Percentiles rank a stretch among this genome's conserved stretches.
phyloP scores from a whole-genome alignment of 2,113 vertebrate species.

The Tichodroma muraria region DNA sequence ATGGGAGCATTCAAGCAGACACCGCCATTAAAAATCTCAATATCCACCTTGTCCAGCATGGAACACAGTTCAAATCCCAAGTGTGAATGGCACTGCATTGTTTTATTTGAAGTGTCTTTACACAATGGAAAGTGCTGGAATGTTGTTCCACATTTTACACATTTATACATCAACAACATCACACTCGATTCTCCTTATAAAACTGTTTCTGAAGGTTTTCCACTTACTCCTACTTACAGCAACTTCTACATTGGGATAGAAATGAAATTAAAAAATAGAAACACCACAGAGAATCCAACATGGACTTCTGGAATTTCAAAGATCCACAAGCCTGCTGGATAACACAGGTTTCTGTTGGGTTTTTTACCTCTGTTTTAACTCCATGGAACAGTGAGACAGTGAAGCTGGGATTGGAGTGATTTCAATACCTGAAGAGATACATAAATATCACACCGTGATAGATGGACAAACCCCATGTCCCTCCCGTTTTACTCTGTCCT shows the following conservation, averaged over 20 bases:
- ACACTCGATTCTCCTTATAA: neutral
- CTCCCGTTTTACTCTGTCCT: neutral
- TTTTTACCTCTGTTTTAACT: neutral
- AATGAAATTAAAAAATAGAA: neutral
- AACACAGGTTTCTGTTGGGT: neutral
- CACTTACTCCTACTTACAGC: slow-evolving; percentile 13
- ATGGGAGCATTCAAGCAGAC: too few species aligned
- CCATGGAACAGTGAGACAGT: neutral
- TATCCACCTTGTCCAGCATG: rapidly evolving
- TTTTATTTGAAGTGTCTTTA: slow-evolving; percentile 56
- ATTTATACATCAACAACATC: neutral
- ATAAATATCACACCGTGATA: neutral
- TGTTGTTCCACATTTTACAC: slow-evolving; percentile 23
- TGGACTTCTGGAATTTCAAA: neutral
- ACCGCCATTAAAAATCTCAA: neutral
- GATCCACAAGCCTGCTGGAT: neutral
- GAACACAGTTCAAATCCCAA: neutral
- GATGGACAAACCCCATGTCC: neutral
- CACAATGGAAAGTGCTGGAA: slow-evolving; percentile 33
- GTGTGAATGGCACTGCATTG: slow-evolving; percentile 23
- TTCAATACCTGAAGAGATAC: slow-evolving; percentile 22
- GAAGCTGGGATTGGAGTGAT: neutral
- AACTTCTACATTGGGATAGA: neutral
- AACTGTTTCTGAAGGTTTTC: slow-evolving; percentile 4
- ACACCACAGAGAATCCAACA: neutral